These are phyloP conservation scores for Nothura maculosa DNA, from an alignment of 2,797 vertebrate species.

Conservation along the genomic window DNA sequence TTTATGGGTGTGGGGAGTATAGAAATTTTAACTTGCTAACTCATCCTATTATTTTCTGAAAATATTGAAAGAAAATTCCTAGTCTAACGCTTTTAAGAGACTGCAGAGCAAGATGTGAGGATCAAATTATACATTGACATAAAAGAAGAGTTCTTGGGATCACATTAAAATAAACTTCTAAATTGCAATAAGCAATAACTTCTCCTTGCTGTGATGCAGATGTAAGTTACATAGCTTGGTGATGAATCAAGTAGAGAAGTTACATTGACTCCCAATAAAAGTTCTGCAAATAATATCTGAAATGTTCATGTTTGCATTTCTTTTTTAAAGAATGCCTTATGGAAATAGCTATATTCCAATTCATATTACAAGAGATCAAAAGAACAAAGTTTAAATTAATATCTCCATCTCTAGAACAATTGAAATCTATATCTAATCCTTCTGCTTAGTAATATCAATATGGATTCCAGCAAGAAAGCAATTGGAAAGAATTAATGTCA, in stretches of 20 bases:
- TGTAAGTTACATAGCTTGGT: conserved; percentile 1
- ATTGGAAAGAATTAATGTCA: conserved; percentile 21
- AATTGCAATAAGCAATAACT: background rate
- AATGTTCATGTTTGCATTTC: background rate
- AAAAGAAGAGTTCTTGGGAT: conserved; percentile 39
- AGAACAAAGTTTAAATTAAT: conserved; percentile 24
- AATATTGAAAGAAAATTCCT: background rate
- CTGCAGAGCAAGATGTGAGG: conserved; percentile 1
- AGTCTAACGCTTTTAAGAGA: background rate
- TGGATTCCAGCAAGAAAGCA: conserved; percentile 13
- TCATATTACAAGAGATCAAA: background rate
- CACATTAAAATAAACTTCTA: background rate
- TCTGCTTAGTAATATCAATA: background rate
- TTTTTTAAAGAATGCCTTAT: conserved; percentile 6
- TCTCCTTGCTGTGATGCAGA: conserved; percentile 23
- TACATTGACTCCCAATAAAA: conserved; percentile 26
- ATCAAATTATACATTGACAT: background rate
- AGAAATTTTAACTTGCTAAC: background rate
- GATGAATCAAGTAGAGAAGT: conserved; percentile 23
- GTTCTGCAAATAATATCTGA: conserved; percentile 20
- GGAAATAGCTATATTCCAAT: conserved; percentile 9
- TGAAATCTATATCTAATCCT: background rate
- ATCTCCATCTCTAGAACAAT: background rate
- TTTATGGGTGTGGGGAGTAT: background rate
- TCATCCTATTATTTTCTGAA: conserved; percentile 7